These are phyloP conservation scores for Hypena proboscidalis DNA, from an alignment of 2,888 invertebrate genomes.

Conservation along the genomic window DNA sequence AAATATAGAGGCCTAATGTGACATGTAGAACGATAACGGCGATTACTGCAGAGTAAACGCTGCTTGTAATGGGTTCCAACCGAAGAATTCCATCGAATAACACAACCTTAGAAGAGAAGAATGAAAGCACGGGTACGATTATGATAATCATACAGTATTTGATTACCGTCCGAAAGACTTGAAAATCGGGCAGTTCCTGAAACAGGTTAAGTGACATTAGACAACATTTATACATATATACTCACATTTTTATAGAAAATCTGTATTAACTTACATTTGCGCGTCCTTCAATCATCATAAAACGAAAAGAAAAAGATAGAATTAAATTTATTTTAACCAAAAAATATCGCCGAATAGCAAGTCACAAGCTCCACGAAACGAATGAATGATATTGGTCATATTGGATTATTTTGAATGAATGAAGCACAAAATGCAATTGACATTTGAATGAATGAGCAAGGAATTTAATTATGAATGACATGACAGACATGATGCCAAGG, in stretches of 20 bases:
- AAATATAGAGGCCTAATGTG: constrained; percentile 91
- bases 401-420: constrained; percentile 31
- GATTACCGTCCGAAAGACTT: constrained; percentile 90
- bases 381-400: constrained; percentile 47
- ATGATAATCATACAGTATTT: constrained; percentile 91
- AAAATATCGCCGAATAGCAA: constrained; percentile 22
- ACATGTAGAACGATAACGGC: constrained; percentile 91
- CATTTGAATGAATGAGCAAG: too few species aligned
- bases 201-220: constrained; percentile 44
- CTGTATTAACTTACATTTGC: constrained; percentile 73
- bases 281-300: constrained; percentile 83
- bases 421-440: constrained; percentile 12
- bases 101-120: constrained; percentile 89
- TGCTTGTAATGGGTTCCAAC: constrained; percentile 86
- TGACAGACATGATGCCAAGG: too few species aligned
- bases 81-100: constrained; percentile 88
- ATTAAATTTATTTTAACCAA: constrained; percentile 45
- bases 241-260: background rate
- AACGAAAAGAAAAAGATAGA: constrained; percentile 58
- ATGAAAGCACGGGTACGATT: constrained; percentile 89
- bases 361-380: constrained; percentile 42
- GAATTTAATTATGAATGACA: too few species aligned
- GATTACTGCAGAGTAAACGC: constrained; percentile 91
- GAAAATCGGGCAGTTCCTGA: constrained; percentile 88
- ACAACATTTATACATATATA: constrained; percentile 1